phyloP scores from a whole-genome alignment of 92 coral and sea anemone species.

The Palythoa grandis region DNA sequence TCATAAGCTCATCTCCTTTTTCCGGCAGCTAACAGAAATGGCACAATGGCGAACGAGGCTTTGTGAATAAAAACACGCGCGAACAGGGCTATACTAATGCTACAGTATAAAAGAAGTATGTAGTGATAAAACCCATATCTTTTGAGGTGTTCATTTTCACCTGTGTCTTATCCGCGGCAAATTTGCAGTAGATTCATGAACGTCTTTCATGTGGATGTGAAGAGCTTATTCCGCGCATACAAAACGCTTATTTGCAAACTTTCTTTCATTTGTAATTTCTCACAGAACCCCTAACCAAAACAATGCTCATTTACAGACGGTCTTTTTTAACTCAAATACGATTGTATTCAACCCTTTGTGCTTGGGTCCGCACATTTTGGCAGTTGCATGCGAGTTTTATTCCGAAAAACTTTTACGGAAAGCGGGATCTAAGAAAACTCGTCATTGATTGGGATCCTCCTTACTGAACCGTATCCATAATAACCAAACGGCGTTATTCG shows the following conservation, averaged over 20 bases:
- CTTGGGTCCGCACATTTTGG: neutral
- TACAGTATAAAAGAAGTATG: constrained; percentile 8
- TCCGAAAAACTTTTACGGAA: constrained; percentile 14
- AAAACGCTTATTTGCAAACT: constrained; percentile 41
- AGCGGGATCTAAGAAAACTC: neutral
- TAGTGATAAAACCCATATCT: constrained; percentile 28
- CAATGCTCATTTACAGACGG: neutral
- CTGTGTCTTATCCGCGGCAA: constrained; percentile 32
- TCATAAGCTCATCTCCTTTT: constrained; percentile 45
- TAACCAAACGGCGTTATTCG: constrained; percentile 54
- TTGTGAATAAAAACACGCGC: constrained; percentile 44
- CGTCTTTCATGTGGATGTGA: constrained; percentile 33
- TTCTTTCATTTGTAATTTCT: constrained; percentile 29
- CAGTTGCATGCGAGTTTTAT: constrained; percentile 23
- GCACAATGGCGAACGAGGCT: constrained; percentile 40
- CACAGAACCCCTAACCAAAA: constrained; percentile 4
- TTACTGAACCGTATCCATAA: constrained; percentile 69
- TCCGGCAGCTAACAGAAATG: constrained; percentile 39
- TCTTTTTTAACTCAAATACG: neutral
- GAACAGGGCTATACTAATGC: constrained; percentile 35
- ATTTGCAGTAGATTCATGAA: constrained; percentile 9
- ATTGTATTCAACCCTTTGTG: neutral
- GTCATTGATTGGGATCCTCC: constrained; percentile 38
- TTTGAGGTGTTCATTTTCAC: constrained; percentile 34
- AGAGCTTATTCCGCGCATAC: constrained; percentile 39